phyloP scores from a whole-genome alignment of 2,888 invertebrate genomes.

The Xanthostigma xanthostigma region DNA sequence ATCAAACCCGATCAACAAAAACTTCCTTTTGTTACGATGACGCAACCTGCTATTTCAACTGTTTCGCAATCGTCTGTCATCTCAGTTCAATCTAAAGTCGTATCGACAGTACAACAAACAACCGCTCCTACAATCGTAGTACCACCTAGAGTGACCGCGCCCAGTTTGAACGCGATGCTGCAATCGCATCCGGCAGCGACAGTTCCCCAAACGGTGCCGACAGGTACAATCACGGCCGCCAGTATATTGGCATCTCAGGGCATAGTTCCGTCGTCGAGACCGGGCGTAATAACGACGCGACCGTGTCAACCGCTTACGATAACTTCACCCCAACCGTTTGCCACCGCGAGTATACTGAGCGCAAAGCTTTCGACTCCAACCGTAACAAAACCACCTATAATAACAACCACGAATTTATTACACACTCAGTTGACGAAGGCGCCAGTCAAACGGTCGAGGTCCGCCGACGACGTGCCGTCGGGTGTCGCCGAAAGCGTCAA shows the following conservation, averaged over 20 bases:
- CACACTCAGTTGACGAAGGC: slow-evolving; percentile 44
- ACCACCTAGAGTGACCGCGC: slow-evolving; percentile 4
- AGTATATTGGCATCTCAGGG: slow-evolving; percentile 26
- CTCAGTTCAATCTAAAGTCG: no score
- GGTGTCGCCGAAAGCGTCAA: slow-evolving; percentile 1
- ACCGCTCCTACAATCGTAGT: neutral
- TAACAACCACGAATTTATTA: slow-evolving; percentile 30
- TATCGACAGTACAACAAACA: neutral
- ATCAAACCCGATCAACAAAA: slow-evolving; percentile 11
- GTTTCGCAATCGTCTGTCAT: no score
- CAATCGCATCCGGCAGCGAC: slow-evolving; percentile 30
- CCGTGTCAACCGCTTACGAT: slow-evolving; percentile 14
- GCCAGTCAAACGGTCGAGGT: slow-evolving; percentile 37
- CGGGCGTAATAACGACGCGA: slow-evolving; percentile 31
- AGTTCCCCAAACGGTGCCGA: slow-evolving; percentile 24
- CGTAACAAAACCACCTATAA: slow-evolving; percentile 27
- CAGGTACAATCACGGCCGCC: slow-evolving; percentile 27
- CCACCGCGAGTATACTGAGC: slow-evolving; percentile 24
- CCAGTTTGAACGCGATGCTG: slow-evolving; percentile 29
- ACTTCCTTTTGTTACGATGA: no score
- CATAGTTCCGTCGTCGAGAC: slow-evolving; percentile 8
- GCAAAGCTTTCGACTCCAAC: slow-evolving; percentile 25
- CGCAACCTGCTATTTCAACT: no score
- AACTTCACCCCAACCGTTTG: slow-evolving; percentile 1
- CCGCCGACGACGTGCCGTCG: slow-evolving; percentile 31